Evolutionary conservation across 2,888 invertebrate species (phyloP), one percentile per base, ranked within the genome.

Genomic region (Drosophila borealis): DNA sequence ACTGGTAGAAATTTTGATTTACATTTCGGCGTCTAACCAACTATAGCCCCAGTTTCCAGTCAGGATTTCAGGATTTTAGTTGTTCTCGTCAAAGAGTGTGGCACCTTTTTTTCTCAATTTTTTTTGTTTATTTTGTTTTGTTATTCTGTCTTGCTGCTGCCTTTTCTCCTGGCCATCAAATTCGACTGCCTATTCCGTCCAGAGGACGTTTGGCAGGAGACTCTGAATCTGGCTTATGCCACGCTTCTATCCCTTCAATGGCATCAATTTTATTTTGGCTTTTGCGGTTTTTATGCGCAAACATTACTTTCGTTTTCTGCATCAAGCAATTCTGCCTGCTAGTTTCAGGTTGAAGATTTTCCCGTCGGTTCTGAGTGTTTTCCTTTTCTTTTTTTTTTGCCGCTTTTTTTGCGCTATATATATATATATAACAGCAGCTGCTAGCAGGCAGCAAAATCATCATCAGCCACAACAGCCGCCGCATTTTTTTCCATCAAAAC

Each of bases 1-100:
- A 63, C 82, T 63, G 72, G 74, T 36, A 62, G 67, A 70, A 80
- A 86, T 82, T 85, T 80, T 89, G 89, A 89, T 86, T 86, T 86
- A 88, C 83, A 83, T 89, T 83, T 86, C 55, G 62, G 34, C 68
- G 63, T 69, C 70, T 76, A 88, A 86, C 83, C 77, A 88, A 74
- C 75, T 78, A 60, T 34, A 61, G 56, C 56, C 56, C 45, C 62
- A 60, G 65, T 37, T 55, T 33, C 49, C 65, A 59, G 45, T 54
- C 53, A 60, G 77, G 56, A 76, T 65, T 76, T 61, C 41, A 46
- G 41, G 46, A 11, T 69, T 81, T 75, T 63, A 80, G 73, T 73
- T 78, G 74, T 66, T 64, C 54, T 46, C 70, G 19, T 55, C 59
- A 44, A 42, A 62, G 37, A 51, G 61, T 55, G 53, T 33, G 57